These are phyloP conservation scores for Enteromius argenteus DNA, from an alignment of 2,797 vertebrate genomes.

Conservation along the genomic window DNA sequence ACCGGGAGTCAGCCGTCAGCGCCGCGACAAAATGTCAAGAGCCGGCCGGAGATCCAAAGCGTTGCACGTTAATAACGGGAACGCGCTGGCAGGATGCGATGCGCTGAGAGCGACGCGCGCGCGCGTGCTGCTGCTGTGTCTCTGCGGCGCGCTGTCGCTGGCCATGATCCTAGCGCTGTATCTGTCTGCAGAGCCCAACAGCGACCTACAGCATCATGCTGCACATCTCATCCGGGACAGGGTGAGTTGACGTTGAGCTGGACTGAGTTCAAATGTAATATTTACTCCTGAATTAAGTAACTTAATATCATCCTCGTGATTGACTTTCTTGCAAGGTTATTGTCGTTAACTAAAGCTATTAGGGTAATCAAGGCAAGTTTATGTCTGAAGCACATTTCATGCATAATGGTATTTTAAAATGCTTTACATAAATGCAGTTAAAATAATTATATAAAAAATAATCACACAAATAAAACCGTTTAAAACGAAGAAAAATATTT, in stretches of 20 bases:
- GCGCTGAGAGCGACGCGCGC: constrained; percentile 65
- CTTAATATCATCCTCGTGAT: not conserved
- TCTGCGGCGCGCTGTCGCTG: constrained; percentile 74
- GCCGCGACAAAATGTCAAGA: constrained; percentile 72
- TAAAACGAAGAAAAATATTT: too few relatives aligned
- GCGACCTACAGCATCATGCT: constrained; percentile 46
- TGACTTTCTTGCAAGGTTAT: not conserved
- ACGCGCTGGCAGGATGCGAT: constrained; percentile 65
- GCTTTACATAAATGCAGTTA: too few relatives aligned
- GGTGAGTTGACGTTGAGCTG: constrained; percentile 59
- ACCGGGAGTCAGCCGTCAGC: not conserved
- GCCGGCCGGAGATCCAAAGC: constrained; percentile 73
- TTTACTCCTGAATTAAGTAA: not conserved
- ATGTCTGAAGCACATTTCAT: too few relatives aligned
- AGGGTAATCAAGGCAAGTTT: too few relatives aligned
- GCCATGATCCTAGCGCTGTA: constrained; percentile 75
- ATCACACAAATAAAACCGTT: too few relatives aligned
- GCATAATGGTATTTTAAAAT: too few relatives aligned
- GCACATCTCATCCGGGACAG: constrained; percentile 71
- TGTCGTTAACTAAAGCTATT: not conserved
- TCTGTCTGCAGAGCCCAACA: constrained; percentile 70
- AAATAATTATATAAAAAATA: too few relatives aligned
- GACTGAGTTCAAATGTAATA: not conserved
- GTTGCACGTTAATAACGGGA: constrained; percentile 64
- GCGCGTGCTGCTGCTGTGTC: constrained; percentile 74